These are phyloP conservation scores for Epistrophe eligans DNA, from an alignment of 2,888 invertebrate species.

Conservation along the genomic window DNA sequence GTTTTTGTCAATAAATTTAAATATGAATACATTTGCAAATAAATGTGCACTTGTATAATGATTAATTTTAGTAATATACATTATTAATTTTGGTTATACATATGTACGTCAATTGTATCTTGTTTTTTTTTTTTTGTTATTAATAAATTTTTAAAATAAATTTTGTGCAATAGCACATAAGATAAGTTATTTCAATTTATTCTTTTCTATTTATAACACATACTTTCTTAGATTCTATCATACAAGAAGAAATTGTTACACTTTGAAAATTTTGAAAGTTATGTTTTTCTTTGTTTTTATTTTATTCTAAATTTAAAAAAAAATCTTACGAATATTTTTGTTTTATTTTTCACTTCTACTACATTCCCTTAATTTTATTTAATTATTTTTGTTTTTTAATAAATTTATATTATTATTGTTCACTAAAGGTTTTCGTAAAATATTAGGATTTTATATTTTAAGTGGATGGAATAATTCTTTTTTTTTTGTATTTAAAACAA, in stretches of 20 bases:
- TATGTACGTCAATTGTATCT: conserved; percentile 55
- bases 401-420: conserved; percentile 68
- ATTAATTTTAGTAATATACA: conserved; percentile 51
- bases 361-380: conserved; percentile 37
- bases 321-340: conserved; percentile 39
- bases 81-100: conserved; percentile 66
- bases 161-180: conserved; percentile 74
- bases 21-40: conserved; percentile 70
- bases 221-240: conserved; percentile 68
- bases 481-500: conserved; percentile 67
- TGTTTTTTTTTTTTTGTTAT: conserved; percentile 46
- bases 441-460: conserved; percentile 73
- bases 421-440: conserved; percentile 76
- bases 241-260: conserved; percentile 73
- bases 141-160: conserved; percentile 71
- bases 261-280: conserved; percentile 56
- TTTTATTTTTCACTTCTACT: conserved; percentile 44
- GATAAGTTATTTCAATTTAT: conserved; percentile 71
- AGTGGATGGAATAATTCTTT: conserved; percentile 74
- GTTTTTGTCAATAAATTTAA: conserved; percentile 53
- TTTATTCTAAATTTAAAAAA: conserved; percentile 68
- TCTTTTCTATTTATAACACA: conserved; percentile 70
- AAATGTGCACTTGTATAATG: conserved; percentile 73
- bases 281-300: conserved; percentile 48
- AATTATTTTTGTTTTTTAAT: conserved; percentile 41